Percentiles rank a stretch among this genome's conserved stretches.
Conservation (phyloP, 2,113 vertebrate genomes). For the rat (Rattus norvegicus) region GRCr8 NC_086020.1:26348501-26349000, state of each 20-base stretch:
- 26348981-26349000: too few relatives aligned
- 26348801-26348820: background rate
- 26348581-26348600: background rate
- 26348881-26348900: too few relatives aligned
- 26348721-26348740: background rate
- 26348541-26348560: background rate
- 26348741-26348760: background rate
- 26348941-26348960: background rate
- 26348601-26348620: constrained; percentile 30
- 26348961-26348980: too few relatives aligned
- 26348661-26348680: constrained; percentile 38
- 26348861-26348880: background rate
- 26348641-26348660: constrained; percentile 14
- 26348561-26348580: constrained; percentile 50
- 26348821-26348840: background rate
- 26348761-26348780: background rate
- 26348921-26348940: background rate
- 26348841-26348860: background rate
- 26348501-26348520: constrained; percentile 22
- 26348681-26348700: background rate
- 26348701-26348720: background rate
- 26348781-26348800: background rate
- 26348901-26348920: background rate
- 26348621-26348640: background rate
- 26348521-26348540: background rate